Percentiles rank a stretch among this genome's conserved stretches.
Evolutionary conservation across 2,888 invertebrate species (phyloP).

Genomic region (Oasisia sp.): DNA sequence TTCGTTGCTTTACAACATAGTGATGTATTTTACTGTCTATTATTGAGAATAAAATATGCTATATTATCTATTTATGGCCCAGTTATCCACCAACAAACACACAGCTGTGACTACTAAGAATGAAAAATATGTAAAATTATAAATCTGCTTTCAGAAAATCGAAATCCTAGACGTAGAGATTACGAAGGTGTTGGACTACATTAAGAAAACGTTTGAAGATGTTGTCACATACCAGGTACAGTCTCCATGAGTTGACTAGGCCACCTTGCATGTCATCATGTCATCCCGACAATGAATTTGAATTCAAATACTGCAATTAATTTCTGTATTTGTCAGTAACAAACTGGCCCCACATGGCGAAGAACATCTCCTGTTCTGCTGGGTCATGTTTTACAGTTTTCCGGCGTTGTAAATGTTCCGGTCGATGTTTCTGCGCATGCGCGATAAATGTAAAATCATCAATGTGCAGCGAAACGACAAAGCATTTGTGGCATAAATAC

Average conservation of each 20-base stretch:
- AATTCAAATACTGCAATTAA: neutral
- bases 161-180: slow-evolving; percentile 54
- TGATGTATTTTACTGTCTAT: too few species aligned
- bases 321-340: neutral
- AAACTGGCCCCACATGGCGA: neutral
- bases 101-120: neutral
- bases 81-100: neutral
- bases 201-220: slow-evolving; percentile 55
- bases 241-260: too few species aligned
- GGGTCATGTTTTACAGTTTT: too few species aligned
- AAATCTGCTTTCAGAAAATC: slow-evolving; percentile 51
- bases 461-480: too few species aligned
- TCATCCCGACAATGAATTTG: neutral
- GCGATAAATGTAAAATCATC: too few species aligned
- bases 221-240: slow-evolving; percentile 58
- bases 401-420: too few species aligned
- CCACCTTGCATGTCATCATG: too few species aligned
- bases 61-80: neutral
- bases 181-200: slow-evolving; percentile 49
- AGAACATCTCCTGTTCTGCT: too few species aligned
- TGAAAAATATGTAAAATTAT: neutral
- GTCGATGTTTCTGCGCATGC: too few species aligned
- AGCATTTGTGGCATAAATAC: too few species aligned
- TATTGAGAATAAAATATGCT: too few species aligned
- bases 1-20: too few species aligned